These are phyloP conservation scores for Noctua comes DNA, from an alignment of 2,888 invertebrate species.

Conservation along the genomic window DNA sequence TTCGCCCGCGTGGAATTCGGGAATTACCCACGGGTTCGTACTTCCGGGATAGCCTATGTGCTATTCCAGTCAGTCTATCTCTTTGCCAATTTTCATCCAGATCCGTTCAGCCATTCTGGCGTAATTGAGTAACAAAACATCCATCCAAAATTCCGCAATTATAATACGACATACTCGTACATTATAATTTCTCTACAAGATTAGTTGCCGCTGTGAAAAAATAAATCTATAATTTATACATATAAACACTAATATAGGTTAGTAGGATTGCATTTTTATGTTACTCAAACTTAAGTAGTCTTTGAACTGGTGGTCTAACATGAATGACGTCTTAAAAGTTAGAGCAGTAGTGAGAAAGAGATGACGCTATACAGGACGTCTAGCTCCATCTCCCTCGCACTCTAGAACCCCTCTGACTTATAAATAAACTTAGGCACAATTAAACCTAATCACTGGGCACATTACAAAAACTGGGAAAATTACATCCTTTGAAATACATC, in stretches of 20 bases:
- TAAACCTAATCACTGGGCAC: constrained; percentile 2
- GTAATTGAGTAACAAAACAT: neutral
- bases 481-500: neutral
- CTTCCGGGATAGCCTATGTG: no score
- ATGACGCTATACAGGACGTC: neutral
- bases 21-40: no score
- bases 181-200: neutral
- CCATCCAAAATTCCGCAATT: neutral
- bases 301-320: neutral
- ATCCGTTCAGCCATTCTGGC: neutral
- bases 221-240: neutral
- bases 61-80: neutral
- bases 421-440: neutral
- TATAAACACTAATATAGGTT: neutral
- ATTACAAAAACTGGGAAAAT: neutral
- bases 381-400: neutral
- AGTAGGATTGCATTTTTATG: neutral
- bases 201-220: constrained; percentile 7
- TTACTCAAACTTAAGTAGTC: neutral
- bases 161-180: no score
- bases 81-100: neutral
- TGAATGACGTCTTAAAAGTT: neutral
- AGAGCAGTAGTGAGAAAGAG: neutral
- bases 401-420: neutral
- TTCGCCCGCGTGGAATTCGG: no score